Percentiles rank a stretch among this genome's conserved stretches.
These are phyloP conservation scores for Hemicrepidius hirtus DNA, from an alignment of 2,888 invertebrate species.

Conservation along the genomic window DNA sequence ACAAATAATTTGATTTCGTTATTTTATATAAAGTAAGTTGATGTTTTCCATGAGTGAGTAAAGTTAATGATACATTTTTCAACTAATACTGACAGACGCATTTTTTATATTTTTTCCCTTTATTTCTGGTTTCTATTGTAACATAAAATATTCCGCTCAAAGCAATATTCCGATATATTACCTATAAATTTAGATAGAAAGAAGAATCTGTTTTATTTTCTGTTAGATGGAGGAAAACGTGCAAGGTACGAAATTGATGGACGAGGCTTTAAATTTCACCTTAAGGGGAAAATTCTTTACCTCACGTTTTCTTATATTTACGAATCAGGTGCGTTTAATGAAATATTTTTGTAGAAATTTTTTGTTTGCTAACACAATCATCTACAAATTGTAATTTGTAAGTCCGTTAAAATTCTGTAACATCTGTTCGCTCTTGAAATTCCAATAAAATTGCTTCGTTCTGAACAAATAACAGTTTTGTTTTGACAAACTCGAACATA, in stretches of 20 bases:
- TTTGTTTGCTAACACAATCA: no score
- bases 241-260: constrained; percentile 1
- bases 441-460: constrained; percentile 11
- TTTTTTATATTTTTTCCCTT: not conserved
- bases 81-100: not conserved
- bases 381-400: no score
- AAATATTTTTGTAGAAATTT: not conserved
- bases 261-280: not conserved
- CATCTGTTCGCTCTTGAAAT: not conserved
- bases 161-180: no score
- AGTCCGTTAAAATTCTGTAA: no score
- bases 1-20: no score
- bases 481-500: constrained; percentile 24
- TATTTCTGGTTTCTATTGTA: no score
- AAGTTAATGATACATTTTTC: no score
- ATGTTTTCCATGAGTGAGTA: no score
- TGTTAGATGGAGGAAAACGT: no score
- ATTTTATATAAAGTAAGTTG: no score
- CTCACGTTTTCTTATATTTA: not conserved
- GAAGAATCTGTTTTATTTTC: constrained; percentile 2
- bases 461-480: constrained; percentile 12
- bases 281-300: not conserved
- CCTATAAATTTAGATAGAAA: not conserved
- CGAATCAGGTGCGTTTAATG: not conserved
- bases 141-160: no score